These are phyloP conservation scores for Phalacrocorax pelagicus DNA, from an alignment of 2,113 vertebrate genomes.

Conservation along the genomic window DNA sequence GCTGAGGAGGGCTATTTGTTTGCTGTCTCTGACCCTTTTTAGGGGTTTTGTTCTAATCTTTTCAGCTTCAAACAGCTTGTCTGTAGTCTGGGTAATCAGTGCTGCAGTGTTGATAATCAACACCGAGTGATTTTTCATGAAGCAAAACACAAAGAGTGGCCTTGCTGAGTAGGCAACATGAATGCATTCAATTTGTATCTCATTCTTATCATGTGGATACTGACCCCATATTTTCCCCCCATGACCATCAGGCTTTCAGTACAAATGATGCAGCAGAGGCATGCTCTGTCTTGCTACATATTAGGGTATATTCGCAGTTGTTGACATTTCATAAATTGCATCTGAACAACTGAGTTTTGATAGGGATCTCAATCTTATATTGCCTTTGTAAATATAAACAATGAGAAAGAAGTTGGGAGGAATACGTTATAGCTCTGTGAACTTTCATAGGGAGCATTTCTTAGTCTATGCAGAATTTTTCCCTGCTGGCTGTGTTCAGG, in stretches of 20 bases:
- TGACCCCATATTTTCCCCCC: not conserved
- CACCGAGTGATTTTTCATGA: slow-evolving; percentile 4
- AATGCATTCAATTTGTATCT: not conserved
- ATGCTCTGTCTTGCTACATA: not conserved
- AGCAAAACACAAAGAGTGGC: not conserved
- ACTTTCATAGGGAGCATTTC: not conserved
- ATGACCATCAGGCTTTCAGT: not conserved
- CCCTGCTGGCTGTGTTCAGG: not conserved
- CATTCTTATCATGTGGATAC: not conserved
- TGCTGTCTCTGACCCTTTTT: not conserved
- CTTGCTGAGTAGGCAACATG: not conserved
- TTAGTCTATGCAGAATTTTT: not conserved
- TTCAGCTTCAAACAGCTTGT: not conserved
- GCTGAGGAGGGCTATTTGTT: not conserved
- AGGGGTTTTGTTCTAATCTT: not conserved
- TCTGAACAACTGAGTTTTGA: not conserved
- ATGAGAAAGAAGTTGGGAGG: not conserved
- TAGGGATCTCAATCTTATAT: not conserved
- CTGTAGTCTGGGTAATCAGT: not conserved
- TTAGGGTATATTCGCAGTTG: not conserved
- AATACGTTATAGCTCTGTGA: not conserved
- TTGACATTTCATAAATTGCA: not conserved
- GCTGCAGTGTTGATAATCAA: not conserved
- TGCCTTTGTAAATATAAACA: not conserved
- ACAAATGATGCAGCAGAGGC: not conserved